Conservation (phyloP, 2,888 invertebrate genomes). For the Lithophane semibrunnea region DNA sequence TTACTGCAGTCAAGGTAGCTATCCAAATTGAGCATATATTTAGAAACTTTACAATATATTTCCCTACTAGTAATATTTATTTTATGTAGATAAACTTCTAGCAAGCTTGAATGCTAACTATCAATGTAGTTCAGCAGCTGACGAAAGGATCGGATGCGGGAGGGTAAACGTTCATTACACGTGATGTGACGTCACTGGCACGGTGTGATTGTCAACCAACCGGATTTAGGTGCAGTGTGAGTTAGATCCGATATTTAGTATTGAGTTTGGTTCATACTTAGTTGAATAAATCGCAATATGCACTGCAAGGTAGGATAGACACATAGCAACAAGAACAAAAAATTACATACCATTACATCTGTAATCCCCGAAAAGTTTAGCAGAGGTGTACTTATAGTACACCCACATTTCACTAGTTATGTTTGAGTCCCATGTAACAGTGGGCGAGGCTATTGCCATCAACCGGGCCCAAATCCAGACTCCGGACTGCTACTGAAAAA, state of each 20-base stretch:
- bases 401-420: no score
- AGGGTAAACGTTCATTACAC: slow-evolving; percentile 49
- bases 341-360: no score
- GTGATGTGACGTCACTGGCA: slow-evolving; percentile 30
- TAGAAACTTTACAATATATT: no score
- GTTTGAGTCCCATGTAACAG: no score
- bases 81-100: no score
- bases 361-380: no score
- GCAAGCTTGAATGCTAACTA: not conserved
- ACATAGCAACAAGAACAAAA: no score
- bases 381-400: no score
- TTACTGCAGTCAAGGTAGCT: not conserved
- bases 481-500: no score
- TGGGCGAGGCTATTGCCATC: no score
- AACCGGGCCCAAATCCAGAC: no score
- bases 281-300: not conserved
- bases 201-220: slow-evolving; percentile 22
- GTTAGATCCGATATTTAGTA: slow-evolving; percentile 6
- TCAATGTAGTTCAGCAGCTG: slow-evolving; percentile 34
- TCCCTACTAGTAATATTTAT: no score
- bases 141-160: slow-evolving; percentile 41
- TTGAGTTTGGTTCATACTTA: not conserved
- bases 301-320: not conserved
- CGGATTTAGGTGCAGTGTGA: slow-evolving; percentile 21
- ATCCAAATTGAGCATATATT: not conserved